Conservation (phyloP, 30 jellyfish, hydroid and myxozoan species). For the Chrysaora quinquecirrha region DNA sequence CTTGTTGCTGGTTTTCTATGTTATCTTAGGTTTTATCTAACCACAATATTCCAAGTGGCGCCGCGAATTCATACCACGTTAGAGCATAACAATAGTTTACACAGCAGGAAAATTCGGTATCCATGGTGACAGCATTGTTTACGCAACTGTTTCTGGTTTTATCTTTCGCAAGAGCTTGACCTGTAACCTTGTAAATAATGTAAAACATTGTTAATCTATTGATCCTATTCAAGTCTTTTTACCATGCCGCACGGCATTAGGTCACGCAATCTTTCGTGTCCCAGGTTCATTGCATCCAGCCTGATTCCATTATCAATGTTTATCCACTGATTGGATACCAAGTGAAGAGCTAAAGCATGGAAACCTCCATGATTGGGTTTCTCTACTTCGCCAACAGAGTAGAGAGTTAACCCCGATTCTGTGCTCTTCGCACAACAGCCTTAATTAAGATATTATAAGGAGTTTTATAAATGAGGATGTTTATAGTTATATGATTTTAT, state of each 20-base stretch:
- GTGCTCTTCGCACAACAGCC: too few species aligned
- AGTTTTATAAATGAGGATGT: too few species aligned
- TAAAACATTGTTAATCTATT: constrained; percentile 22
- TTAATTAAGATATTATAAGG: too few species aligned
- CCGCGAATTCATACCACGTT: neutral
- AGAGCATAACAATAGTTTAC: neutral
- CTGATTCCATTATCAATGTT: too few species aligned
- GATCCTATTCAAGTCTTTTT: constrained; percentile 33
- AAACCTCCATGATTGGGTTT: too few species aligned
- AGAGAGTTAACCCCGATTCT: too few species aligned
- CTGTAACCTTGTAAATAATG: constrained; percentile 62
- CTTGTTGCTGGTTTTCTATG: neutral
- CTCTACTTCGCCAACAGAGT: too few species aligned
- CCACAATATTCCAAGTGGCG: constrained; percentile 15
- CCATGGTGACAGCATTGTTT: constrained; percentile 29
- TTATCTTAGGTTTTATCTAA: neutral
- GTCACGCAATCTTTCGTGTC: constrained; percentile 78
- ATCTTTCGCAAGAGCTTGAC: constrained; percentile 49
- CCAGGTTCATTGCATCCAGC: too few species aligned
- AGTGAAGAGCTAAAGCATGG: too few species aligned
- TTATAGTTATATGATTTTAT: too few species aligned
- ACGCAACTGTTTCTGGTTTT: constrained; percentile 74
- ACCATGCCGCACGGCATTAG: constrained; percentile 55
- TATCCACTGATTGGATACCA: too few species aligned
- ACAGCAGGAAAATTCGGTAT: neutral